Evolutionary conservation across 2,888 invertebrate species (phyloP).

Genomic region (Drosophila quinaria): DNA sequence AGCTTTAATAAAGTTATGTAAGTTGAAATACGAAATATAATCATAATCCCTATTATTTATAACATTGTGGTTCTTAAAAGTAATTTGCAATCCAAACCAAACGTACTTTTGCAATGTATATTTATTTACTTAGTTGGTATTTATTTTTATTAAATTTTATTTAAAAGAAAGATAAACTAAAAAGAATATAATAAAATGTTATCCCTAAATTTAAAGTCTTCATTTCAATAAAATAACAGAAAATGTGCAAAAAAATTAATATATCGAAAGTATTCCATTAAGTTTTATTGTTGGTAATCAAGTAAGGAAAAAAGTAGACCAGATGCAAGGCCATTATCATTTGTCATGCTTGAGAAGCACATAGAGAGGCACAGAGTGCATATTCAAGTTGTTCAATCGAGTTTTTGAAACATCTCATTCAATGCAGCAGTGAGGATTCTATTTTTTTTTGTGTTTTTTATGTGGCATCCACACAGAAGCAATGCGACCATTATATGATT

Average conservation of each 20-base stretch:
- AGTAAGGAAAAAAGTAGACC: constrained; percentile 27
- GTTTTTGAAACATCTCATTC: constrained; percentile 63
- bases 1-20: neutral
- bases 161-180: neutral
- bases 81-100: too few relatives aligned
- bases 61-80: too few relatives aligned
- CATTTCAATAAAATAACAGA: neutral
- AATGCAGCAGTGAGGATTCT: constrained; percentile 56
- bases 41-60: too few relatives aligned
- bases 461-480: constrained; percentile 30
- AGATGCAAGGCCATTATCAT: constrained; percentile 62
- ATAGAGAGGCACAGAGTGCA: constrained; percentile 36
- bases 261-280: neutral
- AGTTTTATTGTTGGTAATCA: constrained; percentile 54
- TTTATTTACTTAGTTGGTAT: too few relatives aligned
- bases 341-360: constrained; percentile 58
- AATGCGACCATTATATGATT: constrained; percentile 67
- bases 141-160: too few relatives aligned
- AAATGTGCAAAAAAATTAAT: neutral
- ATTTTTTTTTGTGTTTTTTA: constrained; percentile 27
- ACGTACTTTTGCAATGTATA: too few relatives aligned
- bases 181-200: neutral
- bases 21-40: too few relatives aligned
- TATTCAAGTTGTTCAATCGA: constrained; percentile 59
- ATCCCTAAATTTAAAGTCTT: neutral